These are phyloP conservation scores for Mormyrus hasselquistii DNA, from an alignment of 2,797 vertebrate species.

Conservation along the genomic window DNA sequence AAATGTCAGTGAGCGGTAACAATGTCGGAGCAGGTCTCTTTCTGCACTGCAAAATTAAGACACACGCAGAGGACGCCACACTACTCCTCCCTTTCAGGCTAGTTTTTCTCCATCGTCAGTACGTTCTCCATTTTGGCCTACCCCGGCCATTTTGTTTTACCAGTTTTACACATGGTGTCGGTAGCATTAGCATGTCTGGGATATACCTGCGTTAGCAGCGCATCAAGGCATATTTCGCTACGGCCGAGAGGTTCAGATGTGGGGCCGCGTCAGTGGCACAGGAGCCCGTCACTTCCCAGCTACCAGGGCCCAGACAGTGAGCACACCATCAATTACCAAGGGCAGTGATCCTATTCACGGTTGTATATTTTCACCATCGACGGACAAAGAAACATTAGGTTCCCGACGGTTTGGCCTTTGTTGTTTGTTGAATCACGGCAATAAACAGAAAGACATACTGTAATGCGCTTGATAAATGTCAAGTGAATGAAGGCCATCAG, in stretches of 20 bases:
- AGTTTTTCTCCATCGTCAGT: not conserved
- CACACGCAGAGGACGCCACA: not conserved
- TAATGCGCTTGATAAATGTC: slow-evolving; percentile 87
- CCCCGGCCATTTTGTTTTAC: not conserved
- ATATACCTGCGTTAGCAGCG: not conserved
- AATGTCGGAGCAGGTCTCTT: not conserved
- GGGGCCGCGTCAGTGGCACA: not conserved
- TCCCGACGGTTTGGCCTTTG: slow-evolving; percentile 29
- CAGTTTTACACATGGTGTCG: not conserved
- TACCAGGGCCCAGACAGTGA: not conserved
- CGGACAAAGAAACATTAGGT: slow-evolving; percentile 53
- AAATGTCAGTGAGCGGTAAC: not conserved
- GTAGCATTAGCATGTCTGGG: not conserved
- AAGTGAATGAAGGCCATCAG: slow-evolving; percentile 82
- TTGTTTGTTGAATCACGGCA: slow-evolving; percentile 41
- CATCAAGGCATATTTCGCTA: not conserved
- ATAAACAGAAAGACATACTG: slow-evolving; percentile 64
- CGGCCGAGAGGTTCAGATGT: not conserved
- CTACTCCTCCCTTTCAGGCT: not conserved
- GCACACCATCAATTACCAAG: slow-evolving; percentile 50
- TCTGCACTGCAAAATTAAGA: not conserved
- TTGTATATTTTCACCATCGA: slow-evolving; percentile 61
- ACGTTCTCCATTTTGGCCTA: not conserved
- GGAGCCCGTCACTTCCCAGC: not conserved
- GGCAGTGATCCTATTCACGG: slow-evolving; percentile 60